Evolutionary conservation across 2,113 vertebrate genomes (phyloP).

Genomic region (Zapus hudsonius): DNA sequence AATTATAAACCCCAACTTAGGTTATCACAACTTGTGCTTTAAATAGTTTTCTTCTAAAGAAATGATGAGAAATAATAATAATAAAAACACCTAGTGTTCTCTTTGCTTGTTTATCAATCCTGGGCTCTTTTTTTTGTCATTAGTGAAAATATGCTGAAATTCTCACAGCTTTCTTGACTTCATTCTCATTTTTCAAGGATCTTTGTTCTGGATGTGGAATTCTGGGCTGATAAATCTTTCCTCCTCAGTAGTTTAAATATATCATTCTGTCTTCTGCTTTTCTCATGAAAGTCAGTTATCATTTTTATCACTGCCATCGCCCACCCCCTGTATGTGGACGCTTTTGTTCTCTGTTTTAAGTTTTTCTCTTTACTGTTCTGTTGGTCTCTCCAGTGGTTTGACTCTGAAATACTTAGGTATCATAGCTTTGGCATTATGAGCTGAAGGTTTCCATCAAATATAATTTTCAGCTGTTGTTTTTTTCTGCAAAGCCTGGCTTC

Average conservation of each 20-base stretch:
- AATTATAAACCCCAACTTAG: not conserved
- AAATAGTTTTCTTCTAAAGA: conserved; percentile 1
- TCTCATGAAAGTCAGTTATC: not conserved
- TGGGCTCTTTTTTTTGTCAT: not conserved
- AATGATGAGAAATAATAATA: not conserved
- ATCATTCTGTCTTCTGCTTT: not conserved
- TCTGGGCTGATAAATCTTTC: not conserved
- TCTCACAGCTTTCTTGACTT: not conserved
- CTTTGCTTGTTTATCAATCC: not conserved
- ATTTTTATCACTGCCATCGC: conserved; percentile 20
- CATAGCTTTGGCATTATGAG: not conserved
- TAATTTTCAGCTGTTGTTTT: not conserved
- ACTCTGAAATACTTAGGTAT: not conserved
- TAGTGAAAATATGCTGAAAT: not conserved
- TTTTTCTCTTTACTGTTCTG: not conserved
- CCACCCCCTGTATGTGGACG: not conserved
- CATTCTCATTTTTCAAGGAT: not conserved
- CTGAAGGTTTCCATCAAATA: not conserved
- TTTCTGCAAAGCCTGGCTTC: not conserved
- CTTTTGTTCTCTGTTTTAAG: not conserved
- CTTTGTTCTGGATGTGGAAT: not conserved
- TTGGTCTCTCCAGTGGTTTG: not conserved
- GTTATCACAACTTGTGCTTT: not conserved
- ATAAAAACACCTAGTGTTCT: not conserved
- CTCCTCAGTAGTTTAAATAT: not conserved